A percentile compares a stretch with the other conserved stretches of the same genome.
Evolutionary conservation across 2,797 vertebrate genomes (phyloP).

Genomic region (Smutsia gigantea): DNA sequence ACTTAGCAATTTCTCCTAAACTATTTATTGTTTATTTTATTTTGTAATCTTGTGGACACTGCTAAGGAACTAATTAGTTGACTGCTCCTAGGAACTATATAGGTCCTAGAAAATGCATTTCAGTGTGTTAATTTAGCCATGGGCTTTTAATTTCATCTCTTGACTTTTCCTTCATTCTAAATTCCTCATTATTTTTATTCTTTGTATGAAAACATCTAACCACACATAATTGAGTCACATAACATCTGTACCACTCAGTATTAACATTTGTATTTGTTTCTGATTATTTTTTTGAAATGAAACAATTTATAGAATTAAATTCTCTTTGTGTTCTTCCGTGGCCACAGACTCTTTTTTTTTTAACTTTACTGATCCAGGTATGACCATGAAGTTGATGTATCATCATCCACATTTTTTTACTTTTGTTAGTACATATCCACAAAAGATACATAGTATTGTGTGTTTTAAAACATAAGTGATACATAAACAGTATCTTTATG

Average conservation of each 20-base stretch:
- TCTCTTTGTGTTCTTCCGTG: not conserved
- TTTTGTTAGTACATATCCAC: not conserved
- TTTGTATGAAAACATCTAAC: not conserved
- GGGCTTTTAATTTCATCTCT: not conserved
- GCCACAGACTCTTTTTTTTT: not conserved
- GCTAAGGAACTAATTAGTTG: not conserved
- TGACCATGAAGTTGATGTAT: not conserved
- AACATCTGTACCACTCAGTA: not conserved
- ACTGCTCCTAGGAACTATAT: not conserved
- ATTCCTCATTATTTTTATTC: not conserved
- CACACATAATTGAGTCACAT: not conserved
- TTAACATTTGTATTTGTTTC: not conserved
- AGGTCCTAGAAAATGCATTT: not conserved
- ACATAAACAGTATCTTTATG: not conserved
- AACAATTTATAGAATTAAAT: not conserved
- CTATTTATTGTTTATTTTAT: not conserved
- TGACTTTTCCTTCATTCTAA: not conserved
- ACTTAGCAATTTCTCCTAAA: not conserved
- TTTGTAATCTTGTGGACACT: not conserved
- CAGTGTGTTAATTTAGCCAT: not conserved
- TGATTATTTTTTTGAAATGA: not conserved
- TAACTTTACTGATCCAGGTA: too few species aligned
- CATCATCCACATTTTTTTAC: not conserved
- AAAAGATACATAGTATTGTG: not conserved
- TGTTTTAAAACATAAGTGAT: not conserved